Evolutionary conservation across 2,888 invertebrate species (phyloP).

Genomic region (Pheosia gnoma): DNA sequence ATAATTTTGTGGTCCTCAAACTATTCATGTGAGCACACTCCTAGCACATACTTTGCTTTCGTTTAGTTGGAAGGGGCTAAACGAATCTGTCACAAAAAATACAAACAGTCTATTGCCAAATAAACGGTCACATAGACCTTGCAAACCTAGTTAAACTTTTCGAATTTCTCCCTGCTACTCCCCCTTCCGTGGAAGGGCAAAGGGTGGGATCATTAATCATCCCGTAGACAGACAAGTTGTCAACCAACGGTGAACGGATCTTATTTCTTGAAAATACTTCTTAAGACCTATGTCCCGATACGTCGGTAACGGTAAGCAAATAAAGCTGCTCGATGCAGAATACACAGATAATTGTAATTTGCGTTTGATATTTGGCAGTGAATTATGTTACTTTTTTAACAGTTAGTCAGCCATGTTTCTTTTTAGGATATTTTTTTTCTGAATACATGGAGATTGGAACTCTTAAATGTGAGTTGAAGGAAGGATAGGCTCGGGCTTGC

Average conservation of each 20-base stretch:
- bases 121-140: constrained; percentile 19
- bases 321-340: neutral
- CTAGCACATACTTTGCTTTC: too few relatives aligned
- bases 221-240: constrained; percentile 37
- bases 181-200: constrained; percentile 25
- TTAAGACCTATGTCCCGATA: constrained; percentile 7
- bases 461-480: neutral
- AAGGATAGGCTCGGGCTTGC: too few relatives aligned
- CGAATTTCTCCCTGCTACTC: constrained; percentile 14
- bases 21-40: too few relatives aligned
- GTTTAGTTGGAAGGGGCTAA: neutral
- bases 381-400: neutral
- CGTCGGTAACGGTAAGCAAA: constrained; percentile 7
- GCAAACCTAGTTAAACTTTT: constrained; percentile 25
- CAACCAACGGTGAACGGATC: constrained; percentile 32
- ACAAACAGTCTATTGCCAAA: constrained; percentile 33
- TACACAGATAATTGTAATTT: constrained; percentile 2
- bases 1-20: too few relatives aligned
- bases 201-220: constrained; percentile 42
- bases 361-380: neutral
- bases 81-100: constrained; percentile 26
- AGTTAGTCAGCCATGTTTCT: neutral
- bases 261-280: constrained; percentile 27
- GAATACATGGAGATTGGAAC: too few relatives aligned
- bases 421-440: neutral